Evolutionary conservation across 2,888 invertebrate genomes (phyloP).

Genomic region (Lampropteryx suffumata): DNA sequence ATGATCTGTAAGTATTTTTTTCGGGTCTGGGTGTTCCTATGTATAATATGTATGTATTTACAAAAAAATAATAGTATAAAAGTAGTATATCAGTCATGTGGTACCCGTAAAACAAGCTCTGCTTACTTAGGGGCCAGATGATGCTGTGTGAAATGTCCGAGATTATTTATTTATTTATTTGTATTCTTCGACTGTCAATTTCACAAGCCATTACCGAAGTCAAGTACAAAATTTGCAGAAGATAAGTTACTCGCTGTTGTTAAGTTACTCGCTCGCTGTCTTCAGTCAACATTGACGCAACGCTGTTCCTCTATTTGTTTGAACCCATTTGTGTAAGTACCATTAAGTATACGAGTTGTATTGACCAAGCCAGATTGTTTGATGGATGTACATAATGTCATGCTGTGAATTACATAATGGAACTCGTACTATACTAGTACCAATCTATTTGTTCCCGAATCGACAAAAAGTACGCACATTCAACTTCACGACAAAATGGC

Average conservation of each 20-base stretch:
- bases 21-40: no score
- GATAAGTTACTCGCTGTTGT: constrained; percentile 11
- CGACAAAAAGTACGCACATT: background rate
- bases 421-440: no score
- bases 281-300: constrained; percentile 43
- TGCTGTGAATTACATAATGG: background rate
- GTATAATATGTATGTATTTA: no score
- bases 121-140: no score
- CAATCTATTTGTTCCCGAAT: background rate
- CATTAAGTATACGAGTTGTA: background rate
- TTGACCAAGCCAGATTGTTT: constrained; percentile 1
- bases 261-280: background rate
- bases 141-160: no score
- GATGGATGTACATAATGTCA: background rate
- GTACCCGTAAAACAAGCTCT: no score
- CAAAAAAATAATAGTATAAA: no score
- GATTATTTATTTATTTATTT: no score
- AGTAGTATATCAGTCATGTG: no score
- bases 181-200: constrained; percentile 12
- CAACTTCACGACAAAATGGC: no score
- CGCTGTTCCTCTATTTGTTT: constrained; percentile 30
- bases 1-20: no score
- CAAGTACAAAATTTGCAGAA: constrained; percentile 9
- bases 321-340: background rate
- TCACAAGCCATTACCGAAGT: constrained; percentile 21